Conservation (phyloP, 2,113 vertebrate species). For the Cinclus cinclus region DNA sequence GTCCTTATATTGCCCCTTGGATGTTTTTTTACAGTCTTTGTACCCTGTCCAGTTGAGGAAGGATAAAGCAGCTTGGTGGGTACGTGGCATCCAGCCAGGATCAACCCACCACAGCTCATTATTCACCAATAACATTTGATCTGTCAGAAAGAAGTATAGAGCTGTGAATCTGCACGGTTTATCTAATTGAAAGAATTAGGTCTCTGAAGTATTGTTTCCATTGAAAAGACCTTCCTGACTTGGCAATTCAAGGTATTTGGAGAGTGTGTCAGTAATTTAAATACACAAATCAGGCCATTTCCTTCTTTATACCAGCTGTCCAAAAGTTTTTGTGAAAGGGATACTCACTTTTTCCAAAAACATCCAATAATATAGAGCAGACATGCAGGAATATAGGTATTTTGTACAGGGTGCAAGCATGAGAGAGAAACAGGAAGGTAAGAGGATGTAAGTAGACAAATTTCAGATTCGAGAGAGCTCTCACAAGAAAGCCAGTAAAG, state of each 20-base stretch:
- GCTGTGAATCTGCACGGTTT: background rate
- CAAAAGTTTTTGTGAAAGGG: background rate
- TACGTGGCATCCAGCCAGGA: background rate
- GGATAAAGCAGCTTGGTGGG: background rate
- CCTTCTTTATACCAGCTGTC: background rate
- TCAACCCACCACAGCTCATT: background rate
- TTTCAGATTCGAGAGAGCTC: background rate
- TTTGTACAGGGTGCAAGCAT: background rate
- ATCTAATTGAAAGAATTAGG: background rate
- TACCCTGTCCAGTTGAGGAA: background rate
- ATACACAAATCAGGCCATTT: background rate
- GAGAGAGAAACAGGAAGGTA: background rate
- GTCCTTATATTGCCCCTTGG: background rate
- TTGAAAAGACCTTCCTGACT: conserved; percentile 8
- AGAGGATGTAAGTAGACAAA: background rate
- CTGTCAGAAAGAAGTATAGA: background rate
- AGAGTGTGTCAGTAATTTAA: background rate
- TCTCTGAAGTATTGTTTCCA: background rate
- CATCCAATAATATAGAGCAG: background rate
- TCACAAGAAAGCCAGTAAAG: background rate
- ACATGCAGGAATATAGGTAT: background rate
- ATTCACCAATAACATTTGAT: background rate
- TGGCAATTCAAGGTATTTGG: background rate
- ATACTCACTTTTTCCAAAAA: background rate
- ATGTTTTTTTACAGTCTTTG: background rate